Evolutionary conservation across 2,888 invertebrate species (phyloP).

Genomic region (Actias luna): DNA sequence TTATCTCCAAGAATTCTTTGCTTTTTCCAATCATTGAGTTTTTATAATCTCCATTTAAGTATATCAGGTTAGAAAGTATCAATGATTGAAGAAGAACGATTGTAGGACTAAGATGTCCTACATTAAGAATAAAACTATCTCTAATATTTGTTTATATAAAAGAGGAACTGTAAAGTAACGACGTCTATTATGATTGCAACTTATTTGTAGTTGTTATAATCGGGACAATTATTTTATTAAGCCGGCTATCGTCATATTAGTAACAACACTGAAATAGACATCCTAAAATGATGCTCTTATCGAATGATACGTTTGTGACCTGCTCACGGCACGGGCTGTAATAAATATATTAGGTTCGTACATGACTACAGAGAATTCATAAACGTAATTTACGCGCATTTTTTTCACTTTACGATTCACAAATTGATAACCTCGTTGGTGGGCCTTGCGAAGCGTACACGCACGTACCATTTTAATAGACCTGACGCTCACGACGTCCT

Average conservation of each 20-base stretch:
- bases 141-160: no score
- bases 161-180: no score
- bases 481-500: conserved; percentile 36
- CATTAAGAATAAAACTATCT: no score
- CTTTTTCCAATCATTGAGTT: background rate
- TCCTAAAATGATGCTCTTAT: background rate
- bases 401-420: conserved; percentile 59
- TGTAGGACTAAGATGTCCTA: no score
- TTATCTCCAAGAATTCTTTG: background rate
- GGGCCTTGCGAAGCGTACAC: conserved; percentile 35
- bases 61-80: background rate
- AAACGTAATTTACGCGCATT: conserved; percentile 48
- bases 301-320: background rate
- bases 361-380: conserved; percentile 32
- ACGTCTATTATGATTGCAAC: no score
- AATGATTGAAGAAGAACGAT: no score
- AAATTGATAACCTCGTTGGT: conserved; percentile 66
- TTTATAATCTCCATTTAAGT: background rate
- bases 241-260: no score
- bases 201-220: no score
- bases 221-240: no score
- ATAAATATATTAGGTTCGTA: conserved; percentile 25
- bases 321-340: background rate
- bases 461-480: conserved; percentile 34
- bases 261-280: background rate